phyloP scores from a whole-genome alignment of 2,888 invertebrate genomes.

The Drosophila mulleri region DNA sequence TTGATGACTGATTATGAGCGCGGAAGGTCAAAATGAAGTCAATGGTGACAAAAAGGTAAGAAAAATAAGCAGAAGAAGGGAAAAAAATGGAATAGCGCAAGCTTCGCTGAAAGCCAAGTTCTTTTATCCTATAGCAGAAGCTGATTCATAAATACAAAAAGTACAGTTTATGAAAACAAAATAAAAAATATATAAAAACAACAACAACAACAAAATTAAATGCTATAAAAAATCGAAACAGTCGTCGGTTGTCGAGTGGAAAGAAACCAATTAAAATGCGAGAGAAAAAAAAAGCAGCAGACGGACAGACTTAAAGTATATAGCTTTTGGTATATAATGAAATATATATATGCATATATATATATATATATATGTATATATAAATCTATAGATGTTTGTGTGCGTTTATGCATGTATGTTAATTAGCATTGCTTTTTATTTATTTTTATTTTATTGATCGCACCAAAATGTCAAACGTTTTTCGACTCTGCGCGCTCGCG shows the following conservation, averaged over 20 bases:
- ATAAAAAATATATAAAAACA: slow-evolving; percentile 35
- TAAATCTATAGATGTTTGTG: slow-evolving; percentile 35
- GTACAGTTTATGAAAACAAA: slow-evolving; percentile 71
- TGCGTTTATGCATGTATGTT: slow-evolving; percentile 67
- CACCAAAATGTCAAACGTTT: slow-evolving; percentile 80
- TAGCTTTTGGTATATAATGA: slow-evolving; percentile 39
- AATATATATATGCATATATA: slow-evolving; percentile 36
- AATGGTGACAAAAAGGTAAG: slow-evolving; percentile 49
- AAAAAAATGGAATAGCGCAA: slow-evolving; percentile 13
- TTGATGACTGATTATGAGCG: slow-evolving; percentile 65
- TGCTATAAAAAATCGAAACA: slow-evolving; percentile 51
- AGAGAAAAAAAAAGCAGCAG: slow-evolving; percentile 34
- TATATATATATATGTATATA: slow-evolving; percentile 3
- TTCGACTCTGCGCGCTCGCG: slow-evolving; percentile 49
- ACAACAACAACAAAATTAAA: slow-evolving; percentile 22
- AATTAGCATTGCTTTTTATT: slow-evolving; percentile 72
- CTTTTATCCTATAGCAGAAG: slow-evolving; percentile 8
- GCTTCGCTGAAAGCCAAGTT: slow-evolving; percentile 20
- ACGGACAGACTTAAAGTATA: slow-evolving; percentile 13
- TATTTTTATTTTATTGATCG: slow-evolving; percentile 70
- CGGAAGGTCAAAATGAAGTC: slow-evolving; percentile 61
- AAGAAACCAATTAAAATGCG: slow-evolving; percentile 76
- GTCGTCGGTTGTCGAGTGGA: slow-evolving; percentile 71
- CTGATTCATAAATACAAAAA: slow-evolving; percentile 61
- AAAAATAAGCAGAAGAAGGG: neutral